Evolutionary conservation across 2,888 invertebrate species (phyloP).

Genomic region (Trichopoda pennipes): DNA sequence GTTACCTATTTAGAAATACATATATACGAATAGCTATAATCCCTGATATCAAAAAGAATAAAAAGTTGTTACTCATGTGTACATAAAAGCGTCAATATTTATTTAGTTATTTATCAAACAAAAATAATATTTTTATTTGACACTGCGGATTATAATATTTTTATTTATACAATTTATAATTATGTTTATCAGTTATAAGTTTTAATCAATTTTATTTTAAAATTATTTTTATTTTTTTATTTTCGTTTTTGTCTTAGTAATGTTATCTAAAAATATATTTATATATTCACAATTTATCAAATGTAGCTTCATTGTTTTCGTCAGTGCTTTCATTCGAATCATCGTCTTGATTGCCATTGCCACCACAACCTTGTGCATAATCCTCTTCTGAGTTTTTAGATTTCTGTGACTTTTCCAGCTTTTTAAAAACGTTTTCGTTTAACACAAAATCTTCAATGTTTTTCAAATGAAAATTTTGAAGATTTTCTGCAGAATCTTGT

Average conservation of each 20-base stretch:
- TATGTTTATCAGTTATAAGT: no score
- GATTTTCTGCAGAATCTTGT: constrained; percentile 5
- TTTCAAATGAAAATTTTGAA: neutral
- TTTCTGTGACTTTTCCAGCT: constrained; percentile 1
- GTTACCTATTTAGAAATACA: no score
- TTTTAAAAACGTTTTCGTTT: neutral
- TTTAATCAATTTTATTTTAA: neutral
- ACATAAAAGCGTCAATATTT: no score
- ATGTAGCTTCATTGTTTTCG: constrained; percentile 73
- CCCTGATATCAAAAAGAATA: no score
- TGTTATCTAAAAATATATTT: neutral
- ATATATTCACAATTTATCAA: constrained; percentile 23
- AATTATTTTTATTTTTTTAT: neutral
- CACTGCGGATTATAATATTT: no score
- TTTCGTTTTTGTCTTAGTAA: neutral
- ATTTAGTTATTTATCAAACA: no score
- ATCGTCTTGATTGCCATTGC: constrained; percentile 71
- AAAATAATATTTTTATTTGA: no score
- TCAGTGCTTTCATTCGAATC: constrained; percentile 67
- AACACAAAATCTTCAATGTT: constrained; percentile 1
- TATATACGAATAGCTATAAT: no score
- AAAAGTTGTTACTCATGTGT: no score
- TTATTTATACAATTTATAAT: no score
- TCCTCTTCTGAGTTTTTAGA: constrained; percentile 71
- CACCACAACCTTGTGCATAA: constrained; percentile 76